Evolutionary conservation across 1,140 invertebrate species (phyloP).

Genomic region (Drosophila yakuba): DNA sequence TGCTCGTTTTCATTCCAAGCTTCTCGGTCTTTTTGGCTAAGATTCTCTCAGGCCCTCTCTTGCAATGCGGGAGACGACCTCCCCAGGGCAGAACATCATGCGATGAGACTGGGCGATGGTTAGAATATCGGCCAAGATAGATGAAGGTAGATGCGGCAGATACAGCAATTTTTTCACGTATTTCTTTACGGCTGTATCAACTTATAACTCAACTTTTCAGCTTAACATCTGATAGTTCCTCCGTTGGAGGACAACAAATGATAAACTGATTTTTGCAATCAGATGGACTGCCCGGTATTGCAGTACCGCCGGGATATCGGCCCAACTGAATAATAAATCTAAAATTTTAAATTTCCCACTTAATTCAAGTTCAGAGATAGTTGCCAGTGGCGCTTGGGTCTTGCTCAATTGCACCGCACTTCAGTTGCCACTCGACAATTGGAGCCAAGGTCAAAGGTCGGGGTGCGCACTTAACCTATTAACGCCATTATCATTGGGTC

Average conservation of each 20-base stretch:
- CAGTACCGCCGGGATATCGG: constrained; percentile 85
- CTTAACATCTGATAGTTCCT: constrained; percentile 85
- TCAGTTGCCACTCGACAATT: constrained; percentile 9
- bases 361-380: neutral
- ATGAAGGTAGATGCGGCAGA: no score
- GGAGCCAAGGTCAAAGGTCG: constrained; percentile 45
- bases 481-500: constrained; percentile 36
- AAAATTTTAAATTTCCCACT: neutral
- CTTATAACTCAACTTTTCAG: constrained; percentile 82
- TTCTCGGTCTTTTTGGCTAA: no score
- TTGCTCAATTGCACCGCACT: constrained; percentile 52
- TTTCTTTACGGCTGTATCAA: no score
- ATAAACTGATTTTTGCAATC: constrained; percentile 55
- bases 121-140: no score
- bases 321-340: constrained; percentile 50
- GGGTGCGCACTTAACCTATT: constrained; percentile 53
- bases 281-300: constrained; percentile 85
- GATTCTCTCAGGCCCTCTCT: no score
- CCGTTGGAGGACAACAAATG: constrained; percentile 61
- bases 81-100: no score
- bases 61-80: no score
- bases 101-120: no score
- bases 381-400: neutral
- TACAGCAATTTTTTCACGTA: no score
- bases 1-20: neutral